A percentile compares a stretch with the other conserved stretches of the same genome.
These are phyloP conservation scores for Oxyruncus cristatus DNA, from an alignment of 2,113 vertebrate species.

Conservation along the genomic window DNA sequence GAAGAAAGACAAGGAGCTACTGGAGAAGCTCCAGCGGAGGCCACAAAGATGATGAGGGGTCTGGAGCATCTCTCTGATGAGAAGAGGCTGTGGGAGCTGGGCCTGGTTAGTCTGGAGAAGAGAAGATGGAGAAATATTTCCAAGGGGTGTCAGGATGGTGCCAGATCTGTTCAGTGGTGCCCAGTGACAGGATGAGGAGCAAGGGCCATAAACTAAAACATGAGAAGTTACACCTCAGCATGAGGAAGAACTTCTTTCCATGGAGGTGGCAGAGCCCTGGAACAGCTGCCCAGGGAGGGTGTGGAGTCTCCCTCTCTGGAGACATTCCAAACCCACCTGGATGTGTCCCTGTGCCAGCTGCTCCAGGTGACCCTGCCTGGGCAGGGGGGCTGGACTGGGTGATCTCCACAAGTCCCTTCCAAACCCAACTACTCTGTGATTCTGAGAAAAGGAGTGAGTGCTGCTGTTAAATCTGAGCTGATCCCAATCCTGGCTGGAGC, in stretches of 20 bases:
- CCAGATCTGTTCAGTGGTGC: not conserved
- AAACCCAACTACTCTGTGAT: accelerated
- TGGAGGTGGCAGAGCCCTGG: not conserved
- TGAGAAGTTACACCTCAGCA: accelerated
- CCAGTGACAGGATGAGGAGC: accelerated
- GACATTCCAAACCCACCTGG: not conserved
- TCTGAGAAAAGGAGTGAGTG: accelerated
- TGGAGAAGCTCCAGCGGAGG: not conserved
- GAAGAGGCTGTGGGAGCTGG: not conserved
- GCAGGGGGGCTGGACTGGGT: not conserved
- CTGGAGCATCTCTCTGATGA: not conserved
- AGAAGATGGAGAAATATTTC: too few species aligned
- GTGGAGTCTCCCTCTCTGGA: not conserved
- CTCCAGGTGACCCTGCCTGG: not conserved
- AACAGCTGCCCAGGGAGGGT: not conserved
- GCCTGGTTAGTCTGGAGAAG: not conserved
- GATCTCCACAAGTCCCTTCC: not conserved
- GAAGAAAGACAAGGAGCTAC: not conserved
- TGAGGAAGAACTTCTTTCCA: accelerated
- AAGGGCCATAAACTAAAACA: not conserved
- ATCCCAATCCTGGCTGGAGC: not conserved
- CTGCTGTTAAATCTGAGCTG: not conserved
- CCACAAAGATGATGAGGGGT: not conserved
- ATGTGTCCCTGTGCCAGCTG: not conserved
- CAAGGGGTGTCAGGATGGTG: not conserved